These are phyloP conservation scores for Paralichthys olivaceus DNA, from an alignment of 2,113 vertebrate genomes.

Conservation along the genomic window DNA sequence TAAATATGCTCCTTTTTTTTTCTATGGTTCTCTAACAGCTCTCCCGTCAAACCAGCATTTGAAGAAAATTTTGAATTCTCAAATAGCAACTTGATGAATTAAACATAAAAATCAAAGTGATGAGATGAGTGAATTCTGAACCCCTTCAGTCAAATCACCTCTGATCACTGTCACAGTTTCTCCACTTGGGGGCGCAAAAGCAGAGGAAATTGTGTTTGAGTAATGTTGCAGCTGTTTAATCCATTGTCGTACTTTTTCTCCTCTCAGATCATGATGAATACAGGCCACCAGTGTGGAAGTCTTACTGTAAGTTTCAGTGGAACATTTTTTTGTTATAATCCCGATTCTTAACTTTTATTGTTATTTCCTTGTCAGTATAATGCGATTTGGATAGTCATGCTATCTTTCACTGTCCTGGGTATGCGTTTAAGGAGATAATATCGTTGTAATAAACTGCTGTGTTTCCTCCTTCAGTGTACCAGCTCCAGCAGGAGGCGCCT, in stretches of 20 bases:
- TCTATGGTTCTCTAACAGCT: too few species aligned
- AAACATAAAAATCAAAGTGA: too few species aligned
- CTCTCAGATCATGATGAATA: conserved; percentile 80
- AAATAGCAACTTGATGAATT: too few species aligned
- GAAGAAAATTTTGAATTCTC: too few species aligned
- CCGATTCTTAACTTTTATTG: not conserved
- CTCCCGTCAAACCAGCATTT: not conserved
- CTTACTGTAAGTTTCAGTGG: conserved; percentile 71
- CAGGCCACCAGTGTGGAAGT: conserved; percentile 80
- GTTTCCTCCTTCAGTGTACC: conserved; percentile 87
- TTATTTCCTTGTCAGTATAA: not conserved
- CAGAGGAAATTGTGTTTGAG: not conserved
- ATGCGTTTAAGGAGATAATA: too few species aligned
- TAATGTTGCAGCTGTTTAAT: not conserved
- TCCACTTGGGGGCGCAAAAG: conserved; percentile 49
- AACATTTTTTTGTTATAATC: not conserved
- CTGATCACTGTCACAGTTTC: not conserved
- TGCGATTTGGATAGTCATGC: not conserved
- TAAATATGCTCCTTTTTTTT: too few species aligned
- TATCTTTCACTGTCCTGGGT: not conserved
- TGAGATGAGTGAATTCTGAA: too few species aligned
- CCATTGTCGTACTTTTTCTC: conserved; percentile 3
- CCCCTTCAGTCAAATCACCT: not conserved
- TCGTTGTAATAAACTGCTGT: not conserved
- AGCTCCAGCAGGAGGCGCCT: conserved; percentile 98